Base-by-base conservation (phyloP, 2,797 vertebrate species). In the Zalophus californianus region DNA sequence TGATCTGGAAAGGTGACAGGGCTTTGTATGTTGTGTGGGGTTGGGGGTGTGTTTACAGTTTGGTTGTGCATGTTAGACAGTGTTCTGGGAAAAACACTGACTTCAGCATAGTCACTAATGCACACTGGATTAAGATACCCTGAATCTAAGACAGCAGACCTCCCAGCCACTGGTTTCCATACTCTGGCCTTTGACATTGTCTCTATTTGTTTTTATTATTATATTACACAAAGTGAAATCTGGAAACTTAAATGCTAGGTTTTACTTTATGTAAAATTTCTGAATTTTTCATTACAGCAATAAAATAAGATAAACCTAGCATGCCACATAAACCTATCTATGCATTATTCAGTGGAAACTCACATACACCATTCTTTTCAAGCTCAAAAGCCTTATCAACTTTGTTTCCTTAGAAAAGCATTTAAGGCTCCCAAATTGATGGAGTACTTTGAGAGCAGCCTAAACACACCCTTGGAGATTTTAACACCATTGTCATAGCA, bases 371-470 rank as follows among this genome's bases (percentile, higher is more conserved):
- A 9, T 80, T 14, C 35, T 60, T 97, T 96, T 93, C 8, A 25
- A 94, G 41, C 80, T 87, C 60, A 80, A 87, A 93, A 92, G 44
- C 16, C 38, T 82, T 91, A 35, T 73, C 38, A 86, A 92, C 62
- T 96, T 79, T 60, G 6, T 92, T 94, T 72, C 44, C 23, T 92
- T 84, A 87, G 89, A 96, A 97, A 96, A n/a, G 14, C 96, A 92
- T 94, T 88, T 73, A 95, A 96, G 16, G 29, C 23, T 96, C 13
- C 79, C 4, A 92, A 70, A 95, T 64, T 79, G 50, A 73, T 75
- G 66, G 41, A 93, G 27, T 10, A 93, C 35, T 92, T 86, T 97
- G 41, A 96, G 62, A 93, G 86, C 11, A 94, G 25, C 5, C 6
- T 96, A 91, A 96, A 80, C 38, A 91, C 38, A 21, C 29, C n/a